These are phyloP conservation scores for Zapus hudsonius DNA, from an alignment of 2,113 vertebrate species.

Conservation along the genomic window DNA sequence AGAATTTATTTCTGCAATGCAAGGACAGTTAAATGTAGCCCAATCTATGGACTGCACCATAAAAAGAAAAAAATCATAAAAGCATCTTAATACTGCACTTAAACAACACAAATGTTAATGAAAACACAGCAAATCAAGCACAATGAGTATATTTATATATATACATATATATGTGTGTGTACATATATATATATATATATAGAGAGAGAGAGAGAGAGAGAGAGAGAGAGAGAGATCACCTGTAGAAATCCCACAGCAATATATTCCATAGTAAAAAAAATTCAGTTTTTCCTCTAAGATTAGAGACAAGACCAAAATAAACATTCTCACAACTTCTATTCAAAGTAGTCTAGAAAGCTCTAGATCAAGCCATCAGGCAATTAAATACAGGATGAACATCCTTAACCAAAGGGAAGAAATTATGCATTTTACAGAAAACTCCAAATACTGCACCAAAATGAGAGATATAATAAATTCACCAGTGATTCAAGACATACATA, in stretches of 20 bases:
- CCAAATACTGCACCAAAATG: not conserved
- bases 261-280: not conserved
- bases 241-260: not conserved
- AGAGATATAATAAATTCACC: not conserved
- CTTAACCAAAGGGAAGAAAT: not conserved
- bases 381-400: too few species aligned
- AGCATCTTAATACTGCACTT: not conserved
- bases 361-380: too few species aligned
- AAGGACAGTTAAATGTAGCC: not conserved
- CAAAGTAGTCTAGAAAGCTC: too few species aligned
- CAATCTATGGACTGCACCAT: not conserved
- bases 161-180: too few species aligned
- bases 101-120: not conserved
- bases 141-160: too few species aligned
- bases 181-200: too few species aligned
- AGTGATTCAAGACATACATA: not conserved
- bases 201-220: too few species aligned
- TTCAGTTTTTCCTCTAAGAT: too few species aligned
- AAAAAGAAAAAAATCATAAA: not conserved
- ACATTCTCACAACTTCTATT: not conserved
- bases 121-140: too few species aligned
- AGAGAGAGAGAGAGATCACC: not conserved
- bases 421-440: not conserved
- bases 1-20: not conserved
- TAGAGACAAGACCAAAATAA: not conserved